Conservation (phyloP, 2,888 invertebrate genomes). For the Thymelicus lineola region DNA sequence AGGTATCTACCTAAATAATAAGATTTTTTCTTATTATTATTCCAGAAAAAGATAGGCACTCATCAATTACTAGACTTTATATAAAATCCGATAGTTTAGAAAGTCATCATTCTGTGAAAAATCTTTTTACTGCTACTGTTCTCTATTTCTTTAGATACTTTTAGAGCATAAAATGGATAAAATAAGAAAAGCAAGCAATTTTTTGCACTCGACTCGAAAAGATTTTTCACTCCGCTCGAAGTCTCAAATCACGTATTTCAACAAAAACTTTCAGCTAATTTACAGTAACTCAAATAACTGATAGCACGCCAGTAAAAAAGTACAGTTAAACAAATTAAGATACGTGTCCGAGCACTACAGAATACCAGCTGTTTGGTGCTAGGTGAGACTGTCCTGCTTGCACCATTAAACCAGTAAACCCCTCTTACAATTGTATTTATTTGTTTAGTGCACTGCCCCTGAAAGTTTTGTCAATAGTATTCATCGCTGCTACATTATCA, state of each 20-base stretch:
- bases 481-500: too few relatives aligned
- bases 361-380: not conserved
- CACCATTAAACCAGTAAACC: too few relatives aligned
- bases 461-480: too few relatives aligned
- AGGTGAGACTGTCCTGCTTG: not conserved
- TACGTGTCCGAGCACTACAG: constrained; percentile 21
- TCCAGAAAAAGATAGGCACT: not conserved
- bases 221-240: constrained; percentile 11
- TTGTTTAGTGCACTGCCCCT: too few relatives aligned
- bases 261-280: constrained; percentile 33
- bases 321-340: constrained; percentile 41
- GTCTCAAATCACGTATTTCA: constrained; percentile 24
- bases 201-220: constrained; percentile 8
- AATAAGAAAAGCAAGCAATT: constrained; percentile 12
- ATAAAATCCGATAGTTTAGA: not conserved
- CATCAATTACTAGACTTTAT: not conserved
- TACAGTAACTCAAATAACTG: constrained; percentile 26
- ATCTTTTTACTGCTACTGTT: not conserved
- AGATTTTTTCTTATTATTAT: not conserved
- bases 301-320: constrained; percentile 26
- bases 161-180: not conserved
- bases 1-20: not conserved
- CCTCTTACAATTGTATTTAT: too few relatives aligned
- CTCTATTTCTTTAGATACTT: not conserved
- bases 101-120: not conserved